These are phyloP conservation scores for Pseudanteris insignis DNA, from an alignment of 2,888 invertebrate genomes.

Conservation along the genomic window DNA sequence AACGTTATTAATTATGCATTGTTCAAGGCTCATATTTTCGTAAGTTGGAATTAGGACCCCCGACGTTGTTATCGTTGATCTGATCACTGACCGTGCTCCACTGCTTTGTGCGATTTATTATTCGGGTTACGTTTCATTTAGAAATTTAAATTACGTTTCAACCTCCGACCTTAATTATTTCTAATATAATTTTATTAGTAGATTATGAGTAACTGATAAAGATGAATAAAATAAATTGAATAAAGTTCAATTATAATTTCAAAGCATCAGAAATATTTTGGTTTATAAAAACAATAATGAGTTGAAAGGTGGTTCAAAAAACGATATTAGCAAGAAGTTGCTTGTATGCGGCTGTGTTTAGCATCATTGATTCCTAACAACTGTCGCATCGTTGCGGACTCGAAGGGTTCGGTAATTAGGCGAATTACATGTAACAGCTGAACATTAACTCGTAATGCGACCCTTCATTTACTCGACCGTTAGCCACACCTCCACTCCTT, in stretches of 20 bases:
- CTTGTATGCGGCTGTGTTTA: slow-evolving; percentile 21
- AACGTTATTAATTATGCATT: slow-evolving; percentile 39
- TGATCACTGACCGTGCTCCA: slow-evolving; percentile 6
- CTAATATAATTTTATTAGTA: neutral
- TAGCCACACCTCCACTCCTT: slow-evolving; percentile 56
- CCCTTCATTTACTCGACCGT: slow-evolving; percentile 66
- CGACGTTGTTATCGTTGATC: slow-evolving; percentile 14
- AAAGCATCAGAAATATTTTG: no score
- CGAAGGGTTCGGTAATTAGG: slow-evolving; percentile 59
- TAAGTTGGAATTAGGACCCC: slow-evolving; percentile 12
- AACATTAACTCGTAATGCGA: slow-evolving; percentile 65
- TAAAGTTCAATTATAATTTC: slow-evolving; percentile 17
- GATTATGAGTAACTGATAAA: neutral
- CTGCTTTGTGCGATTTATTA: no score
- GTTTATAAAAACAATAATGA: no score
- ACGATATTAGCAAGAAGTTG: neutral
- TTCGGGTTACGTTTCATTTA: no score
- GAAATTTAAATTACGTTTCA: no score
- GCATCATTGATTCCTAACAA: slow-evolving; percentile 49
- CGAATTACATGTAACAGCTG: slow-evolving; percentile 66
- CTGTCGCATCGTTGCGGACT: slow-evolving; percentile 53
- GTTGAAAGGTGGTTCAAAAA: slow-evolving; percentile 19
- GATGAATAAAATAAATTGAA: neutral
- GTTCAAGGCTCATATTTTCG: slow-evolving; percentile 22
- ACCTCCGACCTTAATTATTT: slow-evolving; percentile 15